Conservation (phyloP, 2,113 vertebrate species). For the Dissostichus mawsoni region DNA sequence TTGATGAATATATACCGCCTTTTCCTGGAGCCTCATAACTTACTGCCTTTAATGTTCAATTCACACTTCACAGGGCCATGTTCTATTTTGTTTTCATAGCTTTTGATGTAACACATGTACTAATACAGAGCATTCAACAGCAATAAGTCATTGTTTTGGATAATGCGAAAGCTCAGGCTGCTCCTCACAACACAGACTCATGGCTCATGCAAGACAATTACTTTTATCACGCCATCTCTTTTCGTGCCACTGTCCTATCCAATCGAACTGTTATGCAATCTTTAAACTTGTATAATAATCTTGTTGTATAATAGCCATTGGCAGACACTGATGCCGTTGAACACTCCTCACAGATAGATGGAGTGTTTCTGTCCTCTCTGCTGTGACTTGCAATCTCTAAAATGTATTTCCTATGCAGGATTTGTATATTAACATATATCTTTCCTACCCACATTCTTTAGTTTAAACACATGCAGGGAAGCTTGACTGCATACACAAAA, state of each 20-base stretch:
- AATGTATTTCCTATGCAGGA: background rate
- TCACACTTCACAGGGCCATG: constrained; percentile 15
- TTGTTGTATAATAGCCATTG: constrained; percentile 44
- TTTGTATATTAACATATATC: background rate
- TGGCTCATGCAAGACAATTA: constrained; percentile 38
- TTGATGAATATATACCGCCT: constrained; percentile 64
- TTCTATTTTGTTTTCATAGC: constrained; percentile 31
- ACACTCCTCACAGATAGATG: background rate
- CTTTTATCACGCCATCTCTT: constrained; percentile 29
- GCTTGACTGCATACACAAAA: background rate
- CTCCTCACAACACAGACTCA: constrained; percentile 19
- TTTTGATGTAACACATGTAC: constrained; percentile 31
- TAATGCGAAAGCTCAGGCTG: constrained; percentile 6
- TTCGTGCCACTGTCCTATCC: constrained; percentile 18
- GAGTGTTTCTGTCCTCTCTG: background rate
- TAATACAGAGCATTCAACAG: constrained; percentile 24
- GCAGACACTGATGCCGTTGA: constrained; percentile 10
- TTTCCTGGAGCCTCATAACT: constrained; percentile 42
- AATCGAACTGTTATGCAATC: constrained; percentile 52
- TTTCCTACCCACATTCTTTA: background rate
- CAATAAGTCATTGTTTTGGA: constrained; percentile 39
- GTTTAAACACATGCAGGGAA: background rate
- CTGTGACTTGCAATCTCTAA: background rate
- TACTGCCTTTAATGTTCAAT: constrained; percentile 48
- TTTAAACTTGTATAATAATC: constrained; percentile 44